Conservation (phyloP, 2,113 vertebrate genomes). For the Oncorhynchus nerka region DNA sequence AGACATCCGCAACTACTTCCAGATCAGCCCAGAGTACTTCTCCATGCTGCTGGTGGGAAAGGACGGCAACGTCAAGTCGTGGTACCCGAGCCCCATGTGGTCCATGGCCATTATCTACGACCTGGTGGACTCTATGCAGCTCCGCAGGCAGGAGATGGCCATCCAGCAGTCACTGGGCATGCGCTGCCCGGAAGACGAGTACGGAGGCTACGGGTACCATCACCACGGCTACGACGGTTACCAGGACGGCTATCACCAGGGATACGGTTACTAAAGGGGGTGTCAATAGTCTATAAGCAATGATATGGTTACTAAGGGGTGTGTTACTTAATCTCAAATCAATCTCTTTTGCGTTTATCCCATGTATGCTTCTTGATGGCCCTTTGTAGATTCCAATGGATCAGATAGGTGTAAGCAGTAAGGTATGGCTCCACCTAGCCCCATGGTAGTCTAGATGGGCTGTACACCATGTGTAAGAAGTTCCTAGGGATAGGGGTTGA, state of each 20-base stretch:
- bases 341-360: no score
- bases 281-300: no score
- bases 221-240: constrained; percentile 94
- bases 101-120: constrained; percentile 98
- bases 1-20: constrained; percentile 98
- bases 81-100: constrained; percentile 99
- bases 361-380: no score
- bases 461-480: no score
- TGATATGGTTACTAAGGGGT: no score
- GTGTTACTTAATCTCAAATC: no score
- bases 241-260: constrained; percentile 90
- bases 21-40: constrained; percentile 96
- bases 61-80: constrained; percentile 97
- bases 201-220: constrained; percentile 94
- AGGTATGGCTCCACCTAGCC: no score
- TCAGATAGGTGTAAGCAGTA: no score
- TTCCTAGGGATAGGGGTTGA: no score
- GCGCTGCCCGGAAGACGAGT: constrained; percentile 96
- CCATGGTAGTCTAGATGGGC: no score
- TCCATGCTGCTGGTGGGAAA: constrained; percentile 98
- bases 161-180: constrained; percentile 97
- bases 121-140: constrained; percentile 98
- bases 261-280: constrained; percentile 83
- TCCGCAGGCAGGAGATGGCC: constrained; percentile 97
- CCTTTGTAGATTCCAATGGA: no score